These are phyloP conservation scores for Xenopus laevis DNA, from an alignment of 2,113 vertebrate genomes.

Conservation along the genomic window DNA sequence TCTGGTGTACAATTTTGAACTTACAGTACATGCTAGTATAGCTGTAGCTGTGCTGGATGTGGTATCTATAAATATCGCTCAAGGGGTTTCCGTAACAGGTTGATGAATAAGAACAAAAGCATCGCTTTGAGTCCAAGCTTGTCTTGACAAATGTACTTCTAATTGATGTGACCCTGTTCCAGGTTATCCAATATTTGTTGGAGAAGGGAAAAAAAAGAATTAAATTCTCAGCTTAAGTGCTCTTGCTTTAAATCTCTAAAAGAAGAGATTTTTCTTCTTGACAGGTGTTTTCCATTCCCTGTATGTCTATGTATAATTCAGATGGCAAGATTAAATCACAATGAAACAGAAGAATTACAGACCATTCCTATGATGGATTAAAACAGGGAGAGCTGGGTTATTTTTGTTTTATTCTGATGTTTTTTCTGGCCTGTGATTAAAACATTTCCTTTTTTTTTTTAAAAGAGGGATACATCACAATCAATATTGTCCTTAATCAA, in stretches of 20 bases:
- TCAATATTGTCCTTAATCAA: conserved; percentile 31
- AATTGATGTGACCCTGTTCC: conserved; percentile 7
- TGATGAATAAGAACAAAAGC: no score
- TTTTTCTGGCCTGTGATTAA: conserved; percentile 23
- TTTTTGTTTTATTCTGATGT: conserved; percentile 18
- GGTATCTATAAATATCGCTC: no score
- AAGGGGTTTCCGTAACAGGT: no score
- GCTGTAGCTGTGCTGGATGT: no score
- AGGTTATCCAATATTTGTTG: neutral
- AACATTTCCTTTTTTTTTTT: conserved; percentile 16
- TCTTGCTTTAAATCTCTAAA: conserved; percentile 12
- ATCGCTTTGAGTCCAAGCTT: neutral
- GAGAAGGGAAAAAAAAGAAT: neutral
- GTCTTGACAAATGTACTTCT: neutral
- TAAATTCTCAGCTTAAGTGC: neutral
- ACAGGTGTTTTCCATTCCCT: conserved; percentile 23
- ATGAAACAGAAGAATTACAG: conserved; percentile 32
- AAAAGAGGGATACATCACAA: conserved; percentile 6
- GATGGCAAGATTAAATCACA: conserved; percentile 34
- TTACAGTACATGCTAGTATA: no score
- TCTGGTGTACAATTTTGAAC: no score
- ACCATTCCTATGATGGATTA: conserved; percentile 37
- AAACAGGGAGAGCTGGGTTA: conserved; percentile 18
- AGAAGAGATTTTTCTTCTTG: conserved; percentile 33
- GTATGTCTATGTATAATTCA: conserved; percentile 42